Evolutionary conservation across 2,888 invertebrate genomes (phyloP).

Genomic region (Drosophila niveifrons): DNA sequence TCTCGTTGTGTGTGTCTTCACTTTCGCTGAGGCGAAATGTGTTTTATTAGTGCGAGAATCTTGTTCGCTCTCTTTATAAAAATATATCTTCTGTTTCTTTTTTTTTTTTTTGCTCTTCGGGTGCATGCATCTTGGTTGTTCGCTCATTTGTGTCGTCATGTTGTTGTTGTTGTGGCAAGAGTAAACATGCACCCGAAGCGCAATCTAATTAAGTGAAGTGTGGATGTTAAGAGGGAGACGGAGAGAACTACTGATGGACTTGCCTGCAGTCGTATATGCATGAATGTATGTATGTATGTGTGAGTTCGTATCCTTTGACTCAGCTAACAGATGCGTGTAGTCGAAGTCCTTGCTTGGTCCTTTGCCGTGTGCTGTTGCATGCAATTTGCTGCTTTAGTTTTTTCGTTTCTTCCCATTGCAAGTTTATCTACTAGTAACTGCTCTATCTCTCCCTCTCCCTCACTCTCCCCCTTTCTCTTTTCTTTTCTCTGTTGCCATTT

Average conservation of each 20-base stretch:
- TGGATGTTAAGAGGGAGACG: slow-evolving; percentile 8
- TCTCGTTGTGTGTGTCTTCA: slow-evolving; percentile 52
- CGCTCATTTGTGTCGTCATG: slow-evolving; percentile 56
- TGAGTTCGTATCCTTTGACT: slow-evolving; percentile 24
- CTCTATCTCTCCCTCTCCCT: background rate
- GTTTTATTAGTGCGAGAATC: slow-evolving; percentile 47
- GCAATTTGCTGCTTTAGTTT: slow-evolving; percentile 59
- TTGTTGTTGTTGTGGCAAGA: slow-evolving; percentile 39
- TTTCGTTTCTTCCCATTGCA: slow-evolving; percentile 33
- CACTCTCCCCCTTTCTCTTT: too few species aligned
- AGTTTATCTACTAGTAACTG: slow-evolving; percentile 36
- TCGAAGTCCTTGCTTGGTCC: slow-evolving; percentile 23
- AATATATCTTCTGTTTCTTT: background rate
- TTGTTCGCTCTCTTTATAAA: background rate
- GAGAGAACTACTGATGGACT: slow-evolving; percentile 54
- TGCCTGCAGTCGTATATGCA: slow-evolving; percentile 18
- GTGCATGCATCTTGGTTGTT: slow-evolving; percentile 24
- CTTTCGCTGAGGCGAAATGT: slow-evolving; percentile 62
- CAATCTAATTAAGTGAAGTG: slow-evolving; percentile 76
- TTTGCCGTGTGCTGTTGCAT: slow-evolving; percentile 60
- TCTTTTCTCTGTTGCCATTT: slow-evolving; percentile 17
- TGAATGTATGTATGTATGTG: too few species aligned
- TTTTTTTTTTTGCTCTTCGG: slow-evolving; percentile 17
- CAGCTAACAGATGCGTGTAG: slow-evolving; percentile 32
- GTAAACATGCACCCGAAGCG: slow-evolving; percentile 77